Evolutionary conservation across 2,113 vertebrate species (phyloP).

Genomic region (Mustela nigripes): DNA sequence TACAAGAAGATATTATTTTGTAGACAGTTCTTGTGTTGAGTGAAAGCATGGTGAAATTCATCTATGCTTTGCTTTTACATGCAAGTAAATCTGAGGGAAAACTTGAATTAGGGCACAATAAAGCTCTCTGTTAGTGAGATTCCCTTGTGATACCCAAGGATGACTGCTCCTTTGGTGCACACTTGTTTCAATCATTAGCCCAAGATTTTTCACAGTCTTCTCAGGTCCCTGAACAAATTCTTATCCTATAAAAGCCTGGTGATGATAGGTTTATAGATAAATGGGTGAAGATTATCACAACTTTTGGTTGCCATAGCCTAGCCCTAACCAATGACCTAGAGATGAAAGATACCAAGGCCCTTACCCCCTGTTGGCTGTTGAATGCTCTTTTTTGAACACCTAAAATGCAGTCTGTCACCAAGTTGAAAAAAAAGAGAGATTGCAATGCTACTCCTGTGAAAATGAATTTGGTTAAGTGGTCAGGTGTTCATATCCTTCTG

Average conservation of each 20-base stretch:
- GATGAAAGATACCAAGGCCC: constrained; percentile 6
- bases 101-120: neutral
- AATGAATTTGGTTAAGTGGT: constrained; percentile 39
- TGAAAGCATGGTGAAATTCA: neutral
- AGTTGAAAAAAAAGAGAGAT: constrained; percentile 58
- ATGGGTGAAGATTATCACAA: constrained; percentile 49
- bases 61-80: neutral
- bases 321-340: constrained; percentile 48
- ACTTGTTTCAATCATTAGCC: neutral
- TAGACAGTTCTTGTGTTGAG: neutral
- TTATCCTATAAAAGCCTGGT: constrained; percentile 48
- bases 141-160: neutral
- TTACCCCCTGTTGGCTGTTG: neutral
- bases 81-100: neutral
- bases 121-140: neutral
- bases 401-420: constrained; percentile 53
- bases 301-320: constrained; percentile 36
- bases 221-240: constrained; percentile 26
- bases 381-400: constrained; percentile 33
- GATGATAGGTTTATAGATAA: constrained; percentile 71
- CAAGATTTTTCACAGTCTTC: constrained; percentile 31
- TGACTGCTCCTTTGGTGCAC: neutral
- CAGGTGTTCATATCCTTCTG: neutral
- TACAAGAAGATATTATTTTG: neutral
- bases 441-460: neutral